Conservation (phyloP, 2,888 invertebrate genomes). For the Fissipunctia ypsillon region DNA sequence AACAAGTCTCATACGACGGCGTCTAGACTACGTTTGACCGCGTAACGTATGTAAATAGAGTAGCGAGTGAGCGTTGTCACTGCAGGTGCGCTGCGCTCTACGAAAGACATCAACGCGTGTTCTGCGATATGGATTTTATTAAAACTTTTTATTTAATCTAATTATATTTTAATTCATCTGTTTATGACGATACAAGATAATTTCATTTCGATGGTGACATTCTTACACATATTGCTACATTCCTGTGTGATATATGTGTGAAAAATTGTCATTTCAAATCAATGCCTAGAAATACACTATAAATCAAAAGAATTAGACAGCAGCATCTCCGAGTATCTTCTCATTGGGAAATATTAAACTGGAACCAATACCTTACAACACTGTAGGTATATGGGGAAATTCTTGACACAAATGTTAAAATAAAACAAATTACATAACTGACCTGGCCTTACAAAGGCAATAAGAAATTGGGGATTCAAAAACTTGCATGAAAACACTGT, state of each 20-base stretch:
- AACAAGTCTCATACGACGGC: conserved; percentile 34
- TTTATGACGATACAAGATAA: background rate
- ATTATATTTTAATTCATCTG: background rate
- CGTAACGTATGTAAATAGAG: conserved; percentile 44
- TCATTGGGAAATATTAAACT: conserved; percentile 50
- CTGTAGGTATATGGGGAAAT: conserved; percentile 46
- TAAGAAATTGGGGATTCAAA: conserved; percentile 40
- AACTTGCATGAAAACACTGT: conserved; percentile 32
- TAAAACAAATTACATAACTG: conserved; percentile 46
- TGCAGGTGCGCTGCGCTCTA: conserved; percentile 31
- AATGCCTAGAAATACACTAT: conserved; percentile 15
- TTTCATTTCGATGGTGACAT: background rate
- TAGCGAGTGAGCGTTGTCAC: conserved; percentile 6
- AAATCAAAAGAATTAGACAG: conserved; percentile 39
- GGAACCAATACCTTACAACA: conserved; percentile 48
- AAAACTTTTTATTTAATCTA: background rate
- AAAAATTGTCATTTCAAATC: conserved; percentile 23
- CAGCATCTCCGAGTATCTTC: conserved; percentile 22
- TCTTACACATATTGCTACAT: conserved; percentile 4
- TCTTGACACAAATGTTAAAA: conserved; percentile 50
- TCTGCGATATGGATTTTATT: conserved; percentile 12
- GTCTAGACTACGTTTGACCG: conserved; percentile 60
- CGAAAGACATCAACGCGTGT: conserved; percentile 64
- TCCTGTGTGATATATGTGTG: background rate
- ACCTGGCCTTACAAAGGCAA: conserved; percentile 44